phyloP scores from a whole-genome alignment of 2,113 vertebrate species.

The Amia ocellicauda region DNA sequence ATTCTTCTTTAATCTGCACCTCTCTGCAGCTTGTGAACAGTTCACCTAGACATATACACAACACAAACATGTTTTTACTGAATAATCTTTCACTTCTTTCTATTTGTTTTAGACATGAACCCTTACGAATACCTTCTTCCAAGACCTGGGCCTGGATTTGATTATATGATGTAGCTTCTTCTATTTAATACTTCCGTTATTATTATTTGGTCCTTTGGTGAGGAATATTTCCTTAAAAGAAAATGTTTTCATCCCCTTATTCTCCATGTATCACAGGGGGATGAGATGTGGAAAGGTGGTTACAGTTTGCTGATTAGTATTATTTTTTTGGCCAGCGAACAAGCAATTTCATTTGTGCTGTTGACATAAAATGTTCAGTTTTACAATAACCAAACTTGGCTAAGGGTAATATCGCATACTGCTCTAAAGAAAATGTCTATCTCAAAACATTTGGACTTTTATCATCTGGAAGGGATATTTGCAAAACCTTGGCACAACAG shows the following conservation, averaged over 20 bases:
- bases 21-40: constrained; percentile 78
- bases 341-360: constrained; percentile 31
- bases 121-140: no score
- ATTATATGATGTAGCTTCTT: no score
- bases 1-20: constrained; percentile 73
- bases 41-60: constrained; percentile 68
- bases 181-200: no score
- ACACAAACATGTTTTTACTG: constrained; percentile 19
- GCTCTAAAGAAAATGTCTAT: constrained; percentile 1
- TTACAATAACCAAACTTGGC: constrained; percentile 5
- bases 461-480: constrained; percentile 34
- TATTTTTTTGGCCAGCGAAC: constrained; percentile 37
- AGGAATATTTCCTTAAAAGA: constrained; percentile 27
- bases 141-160: no score
- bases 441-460: constrained; percentile 35
- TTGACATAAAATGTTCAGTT: constrained; percentile 50
- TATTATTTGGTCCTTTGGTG: no score
- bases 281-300: constrained; percentile 10
- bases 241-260: no score
- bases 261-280: no score
- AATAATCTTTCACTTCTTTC: no score
- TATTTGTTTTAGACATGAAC: no score
- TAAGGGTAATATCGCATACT: background rate
- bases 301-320: constrained; percentile 45
- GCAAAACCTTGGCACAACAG: constrained; percentile 36